Evolutionary conservation across 64 coral and sea anemone genomes (phyloP).

Genomic region (Dendrophyllia cribrosa): DNA sequence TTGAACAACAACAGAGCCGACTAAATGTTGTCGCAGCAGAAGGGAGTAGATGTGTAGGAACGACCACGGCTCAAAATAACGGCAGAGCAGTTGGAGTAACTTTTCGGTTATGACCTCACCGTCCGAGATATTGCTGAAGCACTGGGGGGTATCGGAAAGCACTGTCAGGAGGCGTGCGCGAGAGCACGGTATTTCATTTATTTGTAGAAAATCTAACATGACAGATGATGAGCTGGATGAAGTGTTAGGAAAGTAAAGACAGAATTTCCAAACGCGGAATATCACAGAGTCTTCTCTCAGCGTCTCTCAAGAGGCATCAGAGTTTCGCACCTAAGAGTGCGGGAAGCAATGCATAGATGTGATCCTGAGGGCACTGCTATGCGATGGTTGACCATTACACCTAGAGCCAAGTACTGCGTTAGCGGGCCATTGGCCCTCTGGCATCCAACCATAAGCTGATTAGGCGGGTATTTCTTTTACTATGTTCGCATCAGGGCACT

Average conservation of each 20-base stretch:
- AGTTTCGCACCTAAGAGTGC: conserved; percentile 3
- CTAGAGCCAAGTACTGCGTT: conserved; percentile 20
- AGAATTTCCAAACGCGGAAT: conserved; percentile 4
- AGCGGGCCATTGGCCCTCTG: conserved; percentile 33
- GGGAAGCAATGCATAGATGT: conserved; percentile 29
- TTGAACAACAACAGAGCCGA: no score
- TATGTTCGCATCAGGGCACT: not conserved
- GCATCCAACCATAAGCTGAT: conserved; percentile 58
- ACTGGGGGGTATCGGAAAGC: conserved; percentile 31
- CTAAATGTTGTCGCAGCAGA: no score
- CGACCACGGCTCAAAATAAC: no score
- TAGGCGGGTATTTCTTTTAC: conserved; percentile 17
- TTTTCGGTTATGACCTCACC: conserved; percentile 28
- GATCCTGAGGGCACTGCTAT: conserved; percentile 34
- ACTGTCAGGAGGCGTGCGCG: conserved; percentile 11
- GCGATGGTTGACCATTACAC: conserved; percentile 35
- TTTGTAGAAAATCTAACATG: not conserved
- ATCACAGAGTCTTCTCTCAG: conserved; percentile 14
- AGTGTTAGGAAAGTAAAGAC: not conserved
- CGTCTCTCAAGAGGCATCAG: not conserved
- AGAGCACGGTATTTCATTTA: conserved; percentile 12
- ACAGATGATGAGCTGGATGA: conserved; percentile 43
- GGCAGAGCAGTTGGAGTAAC: conserved; percentile 37
- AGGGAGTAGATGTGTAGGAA: no score
- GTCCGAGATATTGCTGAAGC: conserved; percentile 32